Evolutionary conservation across 2,797 vertebrate genomes (phyloP).

Genomic region (Balearica regulorum): DNA sequence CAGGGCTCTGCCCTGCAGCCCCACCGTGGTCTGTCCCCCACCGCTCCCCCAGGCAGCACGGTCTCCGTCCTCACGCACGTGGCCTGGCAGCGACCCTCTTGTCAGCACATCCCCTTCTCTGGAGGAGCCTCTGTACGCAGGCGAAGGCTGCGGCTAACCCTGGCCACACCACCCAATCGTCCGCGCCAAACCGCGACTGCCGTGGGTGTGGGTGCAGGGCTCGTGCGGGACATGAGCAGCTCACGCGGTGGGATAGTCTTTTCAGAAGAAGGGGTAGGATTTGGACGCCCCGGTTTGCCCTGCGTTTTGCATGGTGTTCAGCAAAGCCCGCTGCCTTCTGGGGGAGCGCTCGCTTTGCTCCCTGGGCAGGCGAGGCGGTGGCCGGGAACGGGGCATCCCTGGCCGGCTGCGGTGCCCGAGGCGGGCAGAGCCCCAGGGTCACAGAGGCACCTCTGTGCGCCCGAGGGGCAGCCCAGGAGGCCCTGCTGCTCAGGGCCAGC

Average conservation of each 20-base stretch:
- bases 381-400: not conserved
- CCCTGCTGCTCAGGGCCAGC: not conserved
- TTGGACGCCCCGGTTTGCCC: not conserved
- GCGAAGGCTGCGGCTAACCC: not conserved
- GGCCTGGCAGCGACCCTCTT: not conserved
- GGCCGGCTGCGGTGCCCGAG: rapidly evolving
- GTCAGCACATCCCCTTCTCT: not conserved
- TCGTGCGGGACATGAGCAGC: rapidly evolving
- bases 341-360: not conserved
- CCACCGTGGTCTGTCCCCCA: rapidly evolving
- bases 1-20: rapidly evolving
- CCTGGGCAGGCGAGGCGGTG: not conserved
- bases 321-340: not conserved
- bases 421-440: not conserved
- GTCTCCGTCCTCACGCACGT: rapidly evolving
- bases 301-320: not conserved
- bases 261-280: not conserved
- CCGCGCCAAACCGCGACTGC: rapidly evolving
- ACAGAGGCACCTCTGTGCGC: rapidly evolving
- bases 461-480: not conserved
- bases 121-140: not conserved
- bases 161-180: rapidly evolving
- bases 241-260: rapidly evolving
- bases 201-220: not conserved
- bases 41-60: rapidly evolving